phyloP scores from a whole-genome alignment of 2,113 vertebrate species.

The Rutilus rutilus region DNA sequence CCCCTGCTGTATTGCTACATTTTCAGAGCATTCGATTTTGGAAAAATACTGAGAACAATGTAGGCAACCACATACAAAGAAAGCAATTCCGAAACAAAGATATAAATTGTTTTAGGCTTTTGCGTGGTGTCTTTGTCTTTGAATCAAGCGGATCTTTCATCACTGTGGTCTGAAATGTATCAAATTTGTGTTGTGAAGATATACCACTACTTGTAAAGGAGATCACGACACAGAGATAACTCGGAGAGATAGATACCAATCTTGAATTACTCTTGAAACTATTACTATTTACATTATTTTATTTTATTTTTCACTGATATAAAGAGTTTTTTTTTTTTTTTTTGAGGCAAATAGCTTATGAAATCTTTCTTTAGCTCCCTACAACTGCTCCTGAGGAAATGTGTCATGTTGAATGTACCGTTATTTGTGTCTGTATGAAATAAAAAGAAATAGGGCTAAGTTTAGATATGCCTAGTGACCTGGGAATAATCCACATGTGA shows the following conservation, averaged over 20 bases:
- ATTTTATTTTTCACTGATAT: background rate
- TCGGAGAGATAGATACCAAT: background rate
- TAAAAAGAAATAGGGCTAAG: background rate
- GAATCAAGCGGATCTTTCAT: background rate
- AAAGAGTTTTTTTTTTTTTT: background rate
- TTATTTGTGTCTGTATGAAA: conserved; percentile 14
- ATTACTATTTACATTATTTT: background rate
- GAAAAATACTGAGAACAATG: conserved; percentile 1
- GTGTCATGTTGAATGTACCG: background rate
- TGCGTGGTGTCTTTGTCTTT: background rate
- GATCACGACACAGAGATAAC: background rate
- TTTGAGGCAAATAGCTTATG: conserved; percentile 24
- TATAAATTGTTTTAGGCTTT: background rate
- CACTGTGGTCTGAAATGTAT: background rate
- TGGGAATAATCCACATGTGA: conserved; percentile 49
- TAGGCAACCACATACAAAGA: background rate
- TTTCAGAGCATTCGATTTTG: background rate
- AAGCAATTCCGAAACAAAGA: background rate
- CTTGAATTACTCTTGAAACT: background rate
- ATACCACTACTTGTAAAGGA: background rate
- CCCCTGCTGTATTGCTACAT: background rate
- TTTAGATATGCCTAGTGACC: conserved; percentile 43
- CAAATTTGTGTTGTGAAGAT: background rate
- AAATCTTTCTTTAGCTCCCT: background rate
- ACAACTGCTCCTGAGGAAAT: conserved; percentile 3